Evolutionary conservation across 2,888 invertebrate genomes (phyloP).

Genomic region (Dryocosmus kuriphilus): DNA sequence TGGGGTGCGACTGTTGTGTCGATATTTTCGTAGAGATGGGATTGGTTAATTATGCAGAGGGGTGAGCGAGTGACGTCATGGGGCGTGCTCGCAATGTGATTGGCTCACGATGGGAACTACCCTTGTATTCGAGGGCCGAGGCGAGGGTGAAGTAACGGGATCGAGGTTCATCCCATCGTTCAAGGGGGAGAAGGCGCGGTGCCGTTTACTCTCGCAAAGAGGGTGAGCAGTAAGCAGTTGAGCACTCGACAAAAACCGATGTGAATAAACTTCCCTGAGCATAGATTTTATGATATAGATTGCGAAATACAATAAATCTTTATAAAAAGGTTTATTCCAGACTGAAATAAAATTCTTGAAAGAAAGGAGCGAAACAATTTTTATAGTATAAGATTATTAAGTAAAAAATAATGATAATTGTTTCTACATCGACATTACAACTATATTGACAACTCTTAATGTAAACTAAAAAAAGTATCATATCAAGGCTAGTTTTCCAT

Average conservation of each 20-base stretch:
- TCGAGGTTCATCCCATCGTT: constrained; percentile 32
- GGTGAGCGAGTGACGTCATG: constrained; percentile 66
- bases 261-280: constrained; percentile 27
- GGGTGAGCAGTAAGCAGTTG: constrained; percentile 9
- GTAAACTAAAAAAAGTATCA: no score
- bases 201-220: constrained; percentile 12
- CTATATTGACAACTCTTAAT: no score
- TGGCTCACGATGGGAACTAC: constrained; percentile 60
- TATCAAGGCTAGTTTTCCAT: no score
- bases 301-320: constrained; percentile 40
- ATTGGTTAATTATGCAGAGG: constrained; percentile 73
- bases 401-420: no score
- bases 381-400: no score
- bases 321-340: not conserved
- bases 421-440: no score
- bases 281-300: constrained; percentile 17
- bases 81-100: constrained; percentile 70
- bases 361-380: no score
- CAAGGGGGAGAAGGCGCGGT: constrained; percentile 7
- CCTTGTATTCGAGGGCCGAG: constrained; percentile 42
- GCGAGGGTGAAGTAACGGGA: constrained; percentile 24
- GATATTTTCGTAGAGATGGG: constrained; percentile 60
- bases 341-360: not conserved
- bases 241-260: constrained; percentile 25
- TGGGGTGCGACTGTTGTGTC: constrained; percentile 56